Evolutionary conservation across 1,140 invertebrate genomes (phyloP).

Genomic region (Sinonovacula constricta): DNA sequence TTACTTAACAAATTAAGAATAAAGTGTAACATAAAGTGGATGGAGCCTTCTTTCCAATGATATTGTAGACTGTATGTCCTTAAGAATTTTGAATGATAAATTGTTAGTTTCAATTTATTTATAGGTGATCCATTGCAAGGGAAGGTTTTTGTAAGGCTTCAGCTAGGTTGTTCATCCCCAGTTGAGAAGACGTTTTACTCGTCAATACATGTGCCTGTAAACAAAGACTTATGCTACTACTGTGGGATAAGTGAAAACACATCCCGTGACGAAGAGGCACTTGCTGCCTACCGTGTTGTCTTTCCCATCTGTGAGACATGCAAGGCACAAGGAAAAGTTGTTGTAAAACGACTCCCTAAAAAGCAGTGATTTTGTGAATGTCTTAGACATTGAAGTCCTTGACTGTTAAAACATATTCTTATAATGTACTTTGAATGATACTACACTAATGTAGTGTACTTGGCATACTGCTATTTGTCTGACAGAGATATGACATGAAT

Average conservation of each 20-base stretch:
- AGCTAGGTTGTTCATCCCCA: not conserved
- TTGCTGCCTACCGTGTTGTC: not conserved
- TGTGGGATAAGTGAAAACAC: not conserved
- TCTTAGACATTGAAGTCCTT: too few relatives aligned
- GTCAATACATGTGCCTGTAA: not conserved
- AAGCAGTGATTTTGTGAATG: not conserved
- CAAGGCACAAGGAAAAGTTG: not conserved
- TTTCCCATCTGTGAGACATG: constrained; percentile 12
- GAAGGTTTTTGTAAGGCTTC: constrained; percentile 19
- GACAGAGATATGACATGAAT: too few relatives aligned
- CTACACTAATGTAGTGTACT: too few relatives aligned
- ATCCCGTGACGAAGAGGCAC: not conserved
- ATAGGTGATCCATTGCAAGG: constrained; percentile 19
- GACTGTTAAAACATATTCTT: too few relatives aligned
- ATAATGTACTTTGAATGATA: too few relatives aligned
- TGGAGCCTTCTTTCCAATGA: not conserved
- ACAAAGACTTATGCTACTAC: constrained; percentile 9
- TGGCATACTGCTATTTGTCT: too few relatives aligned
- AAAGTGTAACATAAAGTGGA: not conserved
- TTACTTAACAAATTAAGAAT: not conserved
- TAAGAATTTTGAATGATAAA: not conserved
- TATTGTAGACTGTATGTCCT: not conserved
- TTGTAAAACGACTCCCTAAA: constrained; percentile 7
- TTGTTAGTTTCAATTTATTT: not conserved
- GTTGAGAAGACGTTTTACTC: constrained; percentile 18